Conservation (phyloP, 2,797 vertebrate genomes). For the Coracias cyanogaster region DNA sequence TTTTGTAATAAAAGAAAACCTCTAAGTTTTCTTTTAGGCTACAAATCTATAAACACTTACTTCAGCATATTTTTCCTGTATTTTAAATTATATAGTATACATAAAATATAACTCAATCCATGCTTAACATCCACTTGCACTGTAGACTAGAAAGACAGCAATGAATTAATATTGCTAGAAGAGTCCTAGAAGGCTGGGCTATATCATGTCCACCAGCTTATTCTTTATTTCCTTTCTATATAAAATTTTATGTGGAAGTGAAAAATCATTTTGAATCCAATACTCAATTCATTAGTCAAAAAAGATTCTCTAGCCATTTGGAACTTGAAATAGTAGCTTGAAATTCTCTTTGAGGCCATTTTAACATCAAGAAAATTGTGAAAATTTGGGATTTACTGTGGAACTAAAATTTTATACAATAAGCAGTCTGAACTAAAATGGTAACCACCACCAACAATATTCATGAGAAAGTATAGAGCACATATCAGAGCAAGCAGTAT, state of each 20-base stretch:
- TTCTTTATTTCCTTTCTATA: background rate
- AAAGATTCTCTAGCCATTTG: background rate
- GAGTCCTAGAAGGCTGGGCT: background rate
- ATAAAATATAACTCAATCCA: background rate
- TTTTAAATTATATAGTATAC: background rate
- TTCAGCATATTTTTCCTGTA: background rate
- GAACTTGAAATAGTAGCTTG: background rate
- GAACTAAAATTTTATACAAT: background rate
- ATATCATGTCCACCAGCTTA: background rate
- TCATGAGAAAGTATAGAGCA: background rate
- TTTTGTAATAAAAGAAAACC: background rate
- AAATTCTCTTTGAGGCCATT: background rate
- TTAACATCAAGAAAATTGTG: background rate
- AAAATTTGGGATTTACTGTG: background rate
- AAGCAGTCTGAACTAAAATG: background rate
- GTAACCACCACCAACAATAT: background rate
- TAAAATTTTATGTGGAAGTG: background rate
- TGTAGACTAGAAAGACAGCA: background rate
- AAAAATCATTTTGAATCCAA: background rate
- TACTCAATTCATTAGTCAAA: background rate
- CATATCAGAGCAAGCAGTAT: background rate
- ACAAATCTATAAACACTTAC: background rate
- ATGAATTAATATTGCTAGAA: background rate
- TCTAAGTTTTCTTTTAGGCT: background rate
- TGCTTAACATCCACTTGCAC: background rate